These are phyloP conservation scores for Pachypanchax playfairii DNA, from an alignment of 2,113 vertebrate species.

Conservation along the genomic window DNA sequence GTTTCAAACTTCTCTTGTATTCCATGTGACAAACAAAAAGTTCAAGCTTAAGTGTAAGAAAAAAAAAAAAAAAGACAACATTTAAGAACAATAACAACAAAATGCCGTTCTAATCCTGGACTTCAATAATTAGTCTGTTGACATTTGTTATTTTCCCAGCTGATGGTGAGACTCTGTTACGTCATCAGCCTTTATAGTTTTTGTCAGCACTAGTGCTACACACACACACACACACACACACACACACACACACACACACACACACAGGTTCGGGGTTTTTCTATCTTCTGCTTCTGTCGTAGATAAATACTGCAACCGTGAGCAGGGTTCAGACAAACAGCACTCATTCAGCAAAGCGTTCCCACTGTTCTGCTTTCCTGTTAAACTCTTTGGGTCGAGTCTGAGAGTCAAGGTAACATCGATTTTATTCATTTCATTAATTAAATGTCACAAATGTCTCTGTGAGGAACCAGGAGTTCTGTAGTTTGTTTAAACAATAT, in stretches of 20 bases:
- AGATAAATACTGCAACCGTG: slow-evolving; percentile 44
- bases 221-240: not conserved
- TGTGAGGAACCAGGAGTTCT: no score
- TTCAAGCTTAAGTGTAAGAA: not conserved
- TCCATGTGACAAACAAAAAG: not conserved
- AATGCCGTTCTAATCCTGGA: no score
- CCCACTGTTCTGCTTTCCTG: not conserved
- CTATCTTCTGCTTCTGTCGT: slow-evolving; percentile 17
- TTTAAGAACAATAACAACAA: no score
- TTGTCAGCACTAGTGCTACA: not conserved
- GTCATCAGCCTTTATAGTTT: not conserved
- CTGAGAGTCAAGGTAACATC: slow-evolving; percentile 42
- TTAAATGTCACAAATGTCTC: no score
- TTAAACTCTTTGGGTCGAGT: not conserved
- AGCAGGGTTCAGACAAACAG: slow-evolving; percentile 19
- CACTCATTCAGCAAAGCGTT: not conserved
- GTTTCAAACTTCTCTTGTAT: not conserved
- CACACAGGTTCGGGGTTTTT: slow-evolving; percentile 29
- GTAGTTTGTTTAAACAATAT: no score
- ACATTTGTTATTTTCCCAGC: not conserved
- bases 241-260: not conserved
- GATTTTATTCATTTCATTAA: no score
- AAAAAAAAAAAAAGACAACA: no score
- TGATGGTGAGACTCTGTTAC: not conserved
- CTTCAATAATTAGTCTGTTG: no score